Evolutionary conservation across 2,888 invertebrate species (phyloP).

Genomic region (Gymnoscelis rufifasciata): DNA sequence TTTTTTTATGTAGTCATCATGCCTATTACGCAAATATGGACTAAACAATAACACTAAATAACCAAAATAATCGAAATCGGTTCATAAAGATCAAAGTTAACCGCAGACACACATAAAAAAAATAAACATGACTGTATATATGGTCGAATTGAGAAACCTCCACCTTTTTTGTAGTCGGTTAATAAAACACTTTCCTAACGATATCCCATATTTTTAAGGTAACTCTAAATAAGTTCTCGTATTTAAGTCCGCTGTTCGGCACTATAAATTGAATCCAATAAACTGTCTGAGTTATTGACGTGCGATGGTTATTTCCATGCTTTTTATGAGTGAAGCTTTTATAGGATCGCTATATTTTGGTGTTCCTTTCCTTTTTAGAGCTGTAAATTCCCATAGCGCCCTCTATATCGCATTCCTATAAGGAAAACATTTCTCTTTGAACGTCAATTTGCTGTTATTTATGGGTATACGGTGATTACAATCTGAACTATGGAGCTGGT

Average conservation of each 20-base stretch:
- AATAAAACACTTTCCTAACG: no score
- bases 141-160: no score
- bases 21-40: no score
- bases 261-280: slow-evolving; percentile 3
- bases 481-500: neutral
- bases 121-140: no score
- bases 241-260: neutral
- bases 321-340: slow-evolving; percentile 23
- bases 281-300: slow-evolving; percentile 10
- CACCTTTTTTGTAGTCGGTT: no score
- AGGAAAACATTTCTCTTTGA: slow-evolving; percentile 3
- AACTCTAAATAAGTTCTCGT: neutral
- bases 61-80: no score
- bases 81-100: no score
- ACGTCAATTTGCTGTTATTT: slow-evolving; percentile 5
- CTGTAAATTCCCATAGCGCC: slow-evolving; percentile 17
- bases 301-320: slow-evolving; percentile 6
- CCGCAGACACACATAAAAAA: no score
- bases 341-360: slow-evolving; percentile 22
- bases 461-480: neutral
- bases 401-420: slow-evolving; percentile 1
- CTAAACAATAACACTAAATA: no score
- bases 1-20: no score
- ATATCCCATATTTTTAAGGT: no score
- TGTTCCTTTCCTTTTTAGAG: slow-evolving; percentile 1